These are phyloP conservation scores for Tetrax tetrax DNA, from an alignment of 2,113 vertebrate species.

Conservation along the genomic window DNA sequence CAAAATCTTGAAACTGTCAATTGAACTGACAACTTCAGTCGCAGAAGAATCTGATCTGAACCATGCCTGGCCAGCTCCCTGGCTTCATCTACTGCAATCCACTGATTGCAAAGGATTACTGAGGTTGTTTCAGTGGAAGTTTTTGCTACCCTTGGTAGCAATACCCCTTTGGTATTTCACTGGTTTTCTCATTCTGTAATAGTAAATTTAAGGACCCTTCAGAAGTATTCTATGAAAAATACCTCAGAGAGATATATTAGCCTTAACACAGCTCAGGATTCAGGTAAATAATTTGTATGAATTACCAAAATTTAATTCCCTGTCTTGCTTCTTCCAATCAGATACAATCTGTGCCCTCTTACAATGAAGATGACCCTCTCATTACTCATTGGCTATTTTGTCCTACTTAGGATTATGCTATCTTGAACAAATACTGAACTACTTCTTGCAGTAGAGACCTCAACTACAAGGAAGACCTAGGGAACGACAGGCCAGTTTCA, in stretches of 20 bases:
- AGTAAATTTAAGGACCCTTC: neutral
- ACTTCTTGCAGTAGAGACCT: neutral
- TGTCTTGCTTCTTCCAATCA: neutral
- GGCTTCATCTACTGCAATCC: neutral
- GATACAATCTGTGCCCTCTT: neutral
- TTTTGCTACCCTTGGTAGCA: neutral
- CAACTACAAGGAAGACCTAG: neutral
- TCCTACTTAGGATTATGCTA: neutral
- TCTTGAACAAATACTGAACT: neutral
- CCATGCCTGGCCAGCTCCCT: neutral
- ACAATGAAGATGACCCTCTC: neutral
- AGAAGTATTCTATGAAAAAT: neutral
- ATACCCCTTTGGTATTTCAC: neutral
- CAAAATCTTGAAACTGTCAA: neutral
- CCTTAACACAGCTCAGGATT: neutral
- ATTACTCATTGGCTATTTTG: neutral
- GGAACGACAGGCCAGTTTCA: too few species aligned
- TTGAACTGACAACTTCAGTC: neutral
- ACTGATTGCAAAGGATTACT: neutral
- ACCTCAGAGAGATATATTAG: neutral
- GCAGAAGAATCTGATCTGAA: neutral
- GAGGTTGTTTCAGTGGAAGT: neutral
- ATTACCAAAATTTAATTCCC: neutral
- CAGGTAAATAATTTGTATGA: neutral
- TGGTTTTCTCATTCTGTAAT: neutral